Base-by-base conservation (phyloP, 2,797 vertebrate genomes). In the Sarcophilus harrisii region DNA sequence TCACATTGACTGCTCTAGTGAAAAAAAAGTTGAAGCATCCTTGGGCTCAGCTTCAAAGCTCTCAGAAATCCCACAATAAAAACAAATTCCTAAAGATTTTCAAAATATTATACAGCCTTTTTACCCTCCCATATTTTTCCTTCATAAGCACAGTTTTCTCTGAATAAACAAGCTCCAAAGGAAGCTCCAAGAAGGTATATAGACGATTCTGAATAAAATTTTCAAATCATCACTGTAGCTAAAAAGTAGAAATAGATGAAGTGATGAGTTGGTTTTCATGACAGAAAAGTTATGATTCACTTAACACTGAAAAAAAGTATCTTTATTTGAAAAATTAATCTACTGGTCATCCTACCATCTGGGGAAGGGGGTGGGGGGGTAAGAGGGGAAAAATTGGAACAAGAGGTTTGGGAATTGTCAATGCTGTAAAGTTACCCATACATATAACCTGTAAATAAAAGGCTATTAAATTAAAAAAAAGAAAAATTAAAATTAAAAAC, bases 231-330 rank as follows among this genome's bases (percentile, higher is more conserved):
- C 29, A 49, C 11, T 55, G 49, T 30, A 55, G 89, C 49, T 30
- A 30, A 29, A 55, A 30, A 5, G 49, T 90, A 24, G 30, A 55
- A 90, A 24, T n/a, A 81, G 58, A 95, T 90, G 73, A 10, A 58
- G 52, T 90, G 54, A 96, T 66, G 91, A 4, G 89, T 0, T 92
- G 89, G 45, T 59, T 6, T 3, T 27, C 54, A 90, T 28, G 24
- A 52, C 95, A 94, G 30, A 28, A 94, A 96, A 8, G 29, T 91
- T 57, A 90, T 95, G 97, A 62, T 62, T 54, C 10, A 92, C 58
- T 95, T 94, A 55, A 5, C 14, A 60, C 29, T 91, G 89, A n/a
- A 2, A 62, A 91, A 81, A 60, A 96, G 21, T 12, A 21, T 52
- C 29, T 45, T 89, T 32, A 89, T 73, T 90, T 24, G n/a, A 58